phyloP scores from a whole-genome alignment of 2,113 vertebrate genomes.

The Dissostichus mawsoni region DNA sequence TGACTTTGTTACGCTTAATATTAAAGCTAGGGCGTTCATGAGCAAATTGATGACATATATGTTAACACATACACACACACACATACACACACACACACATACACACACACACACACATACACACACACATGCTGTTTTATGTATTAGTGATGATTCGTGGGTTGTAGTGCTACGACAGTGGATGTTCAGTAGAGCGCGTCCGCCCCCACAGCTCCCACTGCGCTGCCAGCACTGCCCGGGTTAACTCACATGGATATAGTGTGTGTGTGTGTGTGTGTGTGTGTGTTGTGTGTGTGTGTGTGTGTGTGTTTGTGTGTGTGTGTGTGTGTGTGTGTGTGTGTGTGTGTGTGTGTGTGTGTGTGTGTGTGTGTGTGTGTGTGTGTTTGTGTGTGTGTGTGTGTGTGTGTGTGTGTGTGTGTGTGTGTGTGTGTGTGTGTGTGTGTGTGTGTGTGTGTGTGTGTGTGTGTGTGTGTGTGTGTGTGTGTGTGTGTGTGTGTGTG shows the following conservation, averaged over 20 bases:
- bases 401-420: too few species aligned
- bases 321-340: too few species aligned
- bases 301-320: too few species aligned
- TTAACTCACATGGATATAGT: too few species aligned
- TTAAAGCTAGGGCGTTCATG: constrained; percentile 21
- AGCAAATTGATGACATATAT: constrained; percentile 48
- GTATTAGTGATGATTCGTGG: constrained; percentile 78
- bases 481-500: too few species aligned
- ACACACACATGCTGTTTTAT: constrained; percentile 54
- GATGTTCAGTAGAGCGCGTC: constrained; percentile 71
- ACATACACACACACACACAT: constrained; percentile 21
- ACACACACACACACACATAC: constrained; percentile 22
- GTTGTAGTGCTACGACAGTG: constrained; percentile 64
- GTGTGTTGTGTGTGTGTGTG: too few species aligned
- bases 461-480: constrained; percentile 11
- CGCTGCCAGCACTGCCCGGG: too few species aligned
- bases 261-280: too few species aligned
- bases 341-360: too few species aligned
- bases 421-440: too few species aligned
- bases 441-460: constrained; percentile 43
- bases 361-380: too few species aligned
- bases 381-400: too few species aligned
- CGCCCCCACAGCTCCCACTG: constrained; percentile 68
- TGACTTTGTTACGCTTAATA: constrained; percentile 14
- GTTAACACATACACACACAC: constrained; percentile 26